Base-by-base conservation (phyloP, 2,888 invertebrate genomes). In the Bembecia ichneumoniformis region DNA sequence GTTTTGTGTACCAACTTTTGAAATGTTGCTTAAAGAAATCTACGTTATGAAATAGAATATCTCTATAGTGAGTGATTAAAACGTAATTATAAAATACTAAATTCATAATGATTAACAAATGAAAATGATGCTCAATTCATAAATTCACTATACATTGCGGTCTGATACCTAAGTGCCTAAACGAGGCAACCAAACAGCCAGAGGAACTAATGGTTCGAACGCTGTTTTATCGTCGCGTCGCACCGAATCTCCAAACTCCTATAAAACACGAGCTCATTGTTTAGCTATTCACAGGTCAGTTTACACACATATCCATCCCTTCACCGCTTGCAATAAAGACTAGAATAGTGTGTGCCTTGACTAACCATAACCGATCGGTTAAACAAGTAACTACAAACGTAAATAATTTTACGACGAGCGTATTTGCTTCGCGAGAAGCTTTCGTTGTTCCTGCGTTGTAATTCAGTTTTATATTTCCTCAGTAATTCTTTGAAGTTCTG, bases 221-320 rank as follows among this genome's bases (percentile, higher is more conserved):
- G 35, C n/a, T 53, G 53, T 52, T 58, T 59, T 58, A 62, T 57
- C 52, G 48, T 51, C 47, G 14, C 52, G 48, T 51, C 47, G 14
- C 47, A 47, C 48, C 52, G 51, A 52, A 52, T 46, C 48, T 46
- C 40, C 50, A 50, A 46, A 53, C 40, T 43, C 48, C 51, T 51
- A 61, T 62, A 70, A 64, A 67, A 70, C 57, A 65, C 62, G 59
- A 56, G 55, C 59, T 56, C 61, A 66, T 66, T 68, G 66, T 71
- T 65, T 58, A 54, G 52, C 44, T 48, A 55, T 51, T 48, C 43
- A 35, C 11, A n/a, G 40, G 13, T 14, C 40, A 40, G 11, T 3
- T 40, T 40, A 28, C 28, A 28, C 28, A 9, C 28, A 9, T 28
- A 28, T 28, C 28, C 20, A 20, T 20, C 7, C 9, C 28, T 28